Base-by-base conservation (phyloP, 2,797 vertebrate genomes). In the Moxostoma hubbsi region DNA sequence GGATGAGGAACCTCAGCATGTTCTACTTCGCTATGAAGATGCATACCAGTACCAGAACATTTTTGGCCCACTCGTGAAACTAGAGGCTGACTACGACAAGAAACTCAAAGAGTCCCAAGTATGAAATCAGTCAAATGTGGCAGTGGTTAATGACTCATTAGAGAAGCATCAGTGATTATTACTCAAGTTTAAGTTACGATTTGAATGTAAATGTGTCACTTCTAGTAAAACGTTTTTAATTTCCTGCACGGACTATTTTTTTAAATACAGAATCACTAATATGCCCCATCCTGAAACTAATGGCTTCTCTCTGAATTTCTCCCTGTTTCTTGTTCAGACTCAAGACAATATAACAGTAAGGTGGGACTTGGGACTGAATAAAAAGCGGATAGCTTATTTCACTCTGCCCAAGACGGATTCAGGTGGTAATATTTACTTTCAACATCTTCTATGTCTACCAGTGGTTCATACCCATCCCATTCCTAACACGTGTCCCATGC, bases 11-110 rank as follows among this genome's bases (percentile, higher is more conserved):
- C 98, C 98, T 0, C 98, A 99, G 89, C 98, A 99, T 0, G 98
- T 99, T 78, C 90, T 99, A 81, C 94, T 99, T n/a, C 94, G 98
- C 84, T 99, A 99, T 0, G 98, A 99, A 89, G 98, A 99, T 5
- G 98, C 98, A 79, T 99, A 99, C 90, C 98, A 99, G 84, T 99
- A 99, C 92, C 98, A 99, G 89, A 99, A 99, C 87, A 99, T 99
- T 81, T 99, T 99, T 18, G 98, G 98, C 0, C 98, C 98, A 2
- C 90, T 99, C 72, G 98, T 99, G 81, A 99, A 99, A 90, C 95
- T 99, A 57, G 98, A 99, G 89, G 98, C 98, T 0, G 98, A 99
- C 81, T 99, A 99, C 45, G 98, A 99, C 89, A 99, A 99, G 90
- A 99, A 99, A 85, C 95, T 99, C 18, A 99, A 99, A 86, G 98